phyloP scores from a whole-genome alignment of 1,140 invertebrate genomes.

The Drosophila rufa region DNA sequence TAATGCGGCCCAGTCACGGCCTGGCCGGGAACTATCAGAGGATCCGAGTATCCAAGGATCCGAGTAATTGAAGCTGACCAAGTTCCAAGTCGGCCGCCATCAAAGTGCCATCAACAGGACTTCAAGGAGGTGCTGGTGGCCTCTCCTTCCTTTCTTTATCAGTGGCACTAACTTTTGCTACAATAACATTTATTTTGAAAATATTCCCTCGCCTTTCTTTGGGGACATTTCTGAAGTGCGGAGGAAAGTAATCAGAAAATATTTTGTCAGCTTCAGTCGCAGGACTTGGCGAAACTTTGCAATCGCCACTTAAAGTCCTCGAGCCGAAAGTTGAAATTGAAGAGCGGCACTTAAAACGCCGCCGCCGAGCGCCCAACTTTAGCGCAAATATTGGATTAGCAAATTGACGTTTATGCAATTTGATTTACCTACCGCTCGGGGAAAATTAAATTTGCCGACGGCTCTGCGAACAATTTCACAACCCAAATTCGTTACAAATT shows the following conservation, averaged over 20 bases:
- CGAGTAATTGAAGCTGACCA: slow-evolving; percentile 41
- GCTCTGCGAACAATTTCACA: slow-evolving; percentile 70
- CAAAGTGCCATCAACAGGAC: slow-evolving; percentile 75
- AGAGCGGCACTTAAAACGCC: slow-evolving; percentile 40
- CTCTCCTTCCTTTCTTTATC: slow-evolving; percentile 41
- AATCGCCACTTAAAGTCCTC: slow-evolving; percentile 52
- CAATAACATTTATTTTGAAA: slow-evolving; percentile 80
- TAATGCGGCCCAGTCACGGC: slow-evolving; percentile 45
- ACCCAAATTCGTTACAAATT: slow-evolving; percentile 78
- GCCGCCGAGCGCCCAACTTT: slow-evolving; percentile 5
- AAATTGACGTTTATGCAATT: slow-evolving; percentile 83
- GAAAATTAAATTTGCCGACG: slow-evolving; percentile 66
- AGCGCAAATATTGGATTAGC: slow-evolving; percentile 57
- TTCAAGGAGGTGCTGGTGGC: slow-evolving; percentile 8
- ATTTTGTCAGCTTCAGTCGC: slow-evolving; percentile 74
- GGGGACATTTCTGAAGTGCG: slow-evolving; percentile 59
- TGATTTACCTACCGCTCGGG: slow-evolving; percentile 67
- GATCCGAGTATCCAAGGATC: slow-evolving; percentile 1
- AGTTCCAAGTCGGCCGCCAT: slow-evolving; percentile 37
- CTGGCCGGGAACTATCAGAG: slow-evolving; percentile 13
- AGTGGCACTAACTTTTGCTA: slow-evolving; percentile 73
- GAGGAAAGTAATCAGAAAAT: slow-evolving; percentile 78
- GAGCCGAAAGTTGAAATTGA: slow-evolving; percentile 45
- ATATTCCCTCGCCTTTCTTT: slow-evolving; percentile 48
- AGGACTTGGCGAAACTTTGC: slow-evolving; percentile 26